phyloP scores from a whole-genome alignment of 1,140 invertebrate genomes.

The Argopecten irradians region DNA sequence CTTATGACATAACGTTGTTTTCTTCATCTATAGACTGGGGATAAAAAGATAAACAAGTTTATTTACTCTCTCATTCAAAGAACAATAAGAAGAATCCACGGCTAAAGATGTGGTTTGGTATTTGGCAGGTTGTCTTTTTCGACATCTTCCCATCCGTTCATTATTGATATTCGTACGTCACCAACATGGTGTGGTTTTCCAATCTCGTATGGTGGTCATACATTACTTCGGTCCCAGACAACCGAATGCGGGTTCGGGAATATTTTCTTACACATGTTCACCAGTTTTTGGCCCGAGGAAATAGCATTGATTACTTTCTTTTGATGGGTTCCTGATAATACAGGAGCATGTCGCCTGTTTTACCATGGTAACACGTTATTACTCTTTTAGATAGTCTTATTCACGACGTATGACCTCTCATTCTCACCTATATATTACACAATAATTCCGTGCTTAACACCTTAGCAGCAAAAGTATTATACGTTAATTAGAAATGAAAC shows the following conservation, averaged over 20 bases:
- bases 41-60: not conserved
- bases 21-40: no score
- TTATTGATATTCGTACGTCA: not conserved
- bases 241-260: not conserved
- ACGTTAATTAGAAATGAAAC: no score
- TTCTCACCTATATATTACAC: no score
- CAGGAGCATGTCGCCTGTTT: not conserved
- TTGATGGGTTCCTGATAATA: not conserved
- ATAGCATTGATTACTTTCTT: not conserved
- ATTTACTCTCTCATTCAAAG: not conserved
- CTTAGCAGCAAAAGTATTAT: no score
- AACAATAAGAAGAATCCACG: not conserved
- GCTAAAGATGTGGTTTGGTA: not conserved
- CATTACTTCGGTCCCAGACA: not conserved
- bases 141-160: not conserved
- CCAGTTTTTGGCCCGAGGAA: not conserved
- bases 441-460: no score
- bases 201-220: not conserved
- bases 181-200: not conserved
- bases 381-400: not conserved
- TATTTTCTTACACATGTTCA: not conserved
- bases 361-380: not conserved
- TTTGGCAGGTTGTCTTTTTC: not conserved
- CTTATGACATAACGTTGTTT: no score
- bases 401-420: not conserved